Evolutionary conservation across 2,113 vertebrate species (phyloP).

Genomic region (sheep (Ovis aries)): ARS-UI_Ramb_v3.0 NC_056069.1:46839501-46840000

Average conservation of each 20-base stretch:
- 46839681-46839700: background rate
- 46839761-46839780: background rate
- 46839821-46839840: background rate
- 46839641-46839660: background rate
- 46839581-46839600: background rate
- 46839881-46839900: background rate
- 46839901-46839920: background rate
- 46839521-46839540: background rate
- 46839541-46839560: background rate
- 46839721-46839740: background rate
- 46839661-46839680: background rate
- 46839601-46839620: background rate
- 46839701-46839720: background rate
- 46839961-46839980: background rate
- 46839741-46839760: background rate
- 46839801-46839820: background rate
- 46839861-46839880: background rate
- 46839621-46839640: fast-evolving
- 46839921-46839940: background rate
- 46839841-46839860: background rate
- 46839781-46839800: background rate
- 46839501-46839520: background rate
- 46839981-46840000: background rate
- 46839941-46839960: background rate
- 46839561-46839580: background rate